Conservation (phyloP, 2,113 vertebrate genomes). For the Lepus americanus region DNA sequence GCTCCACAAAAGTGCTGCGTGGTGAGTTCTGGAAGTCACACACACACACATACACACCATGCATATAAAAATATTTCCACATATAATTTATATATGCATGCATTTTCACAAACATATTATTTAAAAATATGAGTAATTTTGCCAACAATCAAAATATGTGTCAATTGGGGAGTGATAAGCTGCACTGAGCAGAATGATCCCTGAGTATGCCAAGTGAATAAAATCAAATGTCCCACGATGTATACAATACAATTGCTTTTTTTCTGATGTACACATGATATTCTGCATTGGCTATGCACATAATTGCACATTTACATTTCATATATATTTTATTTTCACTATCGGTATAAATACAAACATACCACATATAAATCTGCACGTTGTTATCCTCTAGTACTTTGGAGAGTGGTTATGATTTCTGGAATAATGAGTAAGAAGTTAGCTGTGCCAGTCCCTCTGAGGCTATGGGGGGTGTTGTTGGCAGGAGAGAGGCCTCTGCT, state of each 20-base stretch:
- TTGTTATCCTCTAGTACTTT: background rate
- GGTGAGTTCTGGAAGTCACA: background rate
- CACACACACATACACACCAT: background rate
- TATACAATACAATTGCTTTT: background rate
- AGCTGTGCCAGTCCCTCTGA: background rate
- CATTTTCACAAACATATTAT: background rate
- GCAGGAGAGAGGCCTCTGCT: background rate
- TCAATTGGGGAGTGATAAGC: background rate
- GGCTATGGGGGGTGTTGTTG: background rate
- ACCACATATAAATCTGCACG: background rate
- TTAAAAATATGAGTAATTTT: constrained; percentile 16
- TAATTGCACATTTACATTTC: background rate
- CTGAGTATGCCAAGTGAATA: background rate
- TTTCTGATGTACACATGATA: background rate
- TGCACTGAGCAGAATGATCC: background rate
- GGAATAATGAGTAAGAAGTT: background rate
- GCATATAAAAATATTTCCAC: background rate
- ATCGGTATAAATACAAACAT: background rate
- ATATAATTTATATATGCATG: background rate
- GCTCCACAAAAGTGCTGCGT: background rate
- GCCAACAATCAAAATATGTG: background rate
- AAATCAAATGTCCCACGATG: background rate
- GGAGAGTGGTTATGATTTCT: background rate
- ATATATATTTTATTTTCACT: background rate
- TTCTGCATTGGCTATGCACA: background rate